Evolutionary conservation across 2,113 vertebrate species (phyloP).

Genomic region (Festucalex cinctus): DNA sequence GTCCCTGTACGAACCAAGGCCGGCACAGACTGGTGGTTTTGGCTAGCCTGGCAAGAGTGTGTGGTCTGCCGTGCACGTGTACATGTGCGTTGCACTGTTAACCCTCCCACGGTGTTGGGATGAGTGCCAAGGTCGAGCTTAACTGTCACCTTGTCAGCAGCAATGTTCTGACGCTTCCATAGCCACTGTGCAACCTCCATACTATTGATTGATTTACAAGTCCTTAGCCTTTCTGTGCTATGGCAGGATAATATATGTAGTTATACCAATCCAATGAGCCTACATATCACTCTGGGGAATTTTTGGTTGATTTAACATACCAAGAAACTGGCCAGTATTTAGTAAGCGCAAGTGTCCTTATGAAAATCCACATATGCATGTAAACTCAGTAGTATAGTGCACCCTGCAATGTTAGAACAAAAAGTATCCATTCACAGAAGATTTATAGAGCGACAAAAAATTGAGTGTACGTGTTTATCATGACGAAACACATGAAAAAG

Average conservation of each 20-base stretch:
- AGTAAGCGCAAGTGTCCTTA: background rate
- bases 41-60: slow-evolving; percentile 9
- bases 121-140: slow-evolving; percentile 42
- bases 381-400: too few species aligned
- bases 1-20: slow-evolving; percentile 9
- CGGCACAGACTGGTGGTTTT: slow-evolving; percentile 11
- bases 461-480: too few species aligned
- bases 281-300: background rate
- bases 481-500: too few species aligned
- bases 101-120: slow-evolving; percentile 32
- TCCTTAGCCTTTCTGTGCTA: background rate
- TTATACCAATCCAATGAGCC: background rate
- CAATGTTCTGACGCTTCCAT: slow-evolving; percentile 15
- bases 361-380: background rate
- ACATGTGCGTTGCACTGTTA: slow-evolving; percentile 10
- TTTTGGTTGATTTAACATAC: background rate
- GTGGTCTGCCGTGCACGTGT: slow-evolving; percentile 5
- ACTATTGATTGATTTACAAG: background rate
- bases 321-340: background rate
- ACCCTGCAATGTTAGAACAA: too few species aligned
- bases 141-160: slow-evolving; percentile 34
- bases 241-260: background rate
- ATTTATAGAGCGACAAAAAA: too few species aligned
- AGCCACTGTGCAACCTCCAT: slow-evolving; percentile 1
- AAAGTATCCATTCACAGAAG: too few species aligned